A percentile compares a stretch with the other conserved stretches of the same genome.
These are phyloP conservation scores for Myotis davidii DNA, from an alignment of 2,113 vertebrate genomes.

Conservation along the genomic window DNA sequence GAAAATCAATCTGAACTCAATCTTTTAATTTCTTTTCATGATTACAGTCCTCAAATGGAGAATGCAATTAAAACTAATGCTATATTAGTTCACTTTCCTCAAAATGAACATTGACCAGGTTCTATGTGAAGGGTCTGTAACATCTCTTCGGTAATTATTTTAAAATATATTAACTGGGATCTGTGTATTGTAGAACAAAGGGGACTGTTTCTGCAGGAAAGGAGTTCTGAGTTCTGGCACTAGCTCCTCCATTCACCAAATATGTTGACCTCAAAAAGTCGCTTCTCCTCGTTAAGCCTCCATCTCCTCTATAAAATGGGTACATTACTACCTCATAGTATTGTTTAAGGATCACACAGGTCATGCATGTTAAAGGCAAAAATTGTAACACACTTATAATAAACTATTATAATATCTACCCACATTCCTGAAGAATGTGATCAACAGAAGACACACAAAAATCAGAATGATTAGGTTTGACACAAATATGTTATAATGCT, in stretches of 20 bases:
- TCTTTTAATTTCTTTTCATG: constrained; percentile 70
- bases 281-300: not conserved
- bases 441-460: not conserved
- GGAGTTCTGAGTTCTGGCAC: not conserved
- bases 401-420: not conserved
- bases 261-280: not conserved
- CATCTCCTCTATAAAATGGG: not conserved
- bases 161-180: constrained; percentile 61
- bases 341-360: not conserved
- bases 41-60: constrained; percentile 45
- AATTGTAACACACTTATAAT: not conserved
- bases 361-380: not conserved
- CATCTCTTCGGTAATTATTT: constrained; percentile 69
- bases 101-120: constrained; percentile 72
- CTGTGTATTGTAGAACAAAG: constrained; percentile 55
- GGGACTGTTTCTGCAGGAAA: not conserved
- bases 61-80: constrained; percentile 66
- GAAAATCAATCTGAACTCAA: constrained; percentile 52
- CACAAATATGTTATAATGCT: not conserved
- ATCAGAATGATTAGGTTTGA: not conserved
- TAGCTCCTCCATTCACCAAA: not conserved
- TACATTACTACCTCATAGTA: not conserved
- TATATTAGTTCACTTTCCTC: constrained; percentile 53
- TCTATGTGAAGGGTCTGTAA: constrained; percentile 64
- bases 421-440: not conserved